A percentile compares a stretch with the other conserved stretches of the same genome.
Conservation (phyloP, 2,113 vertebrate genomes). For the Sigmodon hispidus region DNA sequence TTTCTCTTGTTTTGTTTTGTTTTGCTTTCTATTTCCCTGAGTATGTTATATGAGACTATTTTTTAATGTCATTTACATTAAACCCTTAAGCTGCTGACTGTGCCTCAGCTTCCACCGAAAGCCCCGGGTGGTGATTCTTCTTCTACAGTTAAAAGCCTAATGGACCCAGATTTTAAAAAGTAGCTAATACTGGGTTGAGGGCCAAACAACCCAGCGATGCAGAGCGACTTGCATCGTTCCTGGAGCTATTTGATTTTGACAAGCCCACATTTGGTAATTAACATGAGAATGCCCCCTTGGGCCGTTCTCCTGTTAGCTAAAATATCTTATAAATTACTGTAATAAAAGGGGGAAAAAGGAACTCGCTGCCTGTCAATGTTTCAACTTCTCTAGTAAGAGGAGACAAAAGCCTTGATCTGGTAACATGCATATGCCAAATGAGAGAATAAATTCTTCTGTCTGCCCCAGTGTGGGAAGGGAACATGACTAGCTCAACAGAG, state of each 20-base stretch:
- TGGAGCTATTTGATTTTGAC: constrained; percentile 91
- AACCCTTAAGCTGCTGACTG: constrained; percentile 73
- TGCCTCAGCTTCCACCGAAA: constrained; percentile 65
- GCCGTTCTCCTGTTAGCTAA: constrained; percentile 89
- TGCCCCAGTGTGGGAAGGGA: constrained; percentile 73
- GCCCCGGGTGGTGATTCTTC: constrained; percentile 73
- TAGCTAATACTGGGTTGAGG: constrained; percentile 88
- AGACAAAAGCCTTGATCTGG: constrained; percentile 85
- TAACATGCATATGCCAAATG: constrained; percentile 82
- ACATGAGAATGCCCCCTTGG: constrained; percentile 90
- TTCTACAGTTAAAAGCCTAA: constrained; percentile 82
- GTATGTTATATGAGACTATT: constrained; percentile 66
- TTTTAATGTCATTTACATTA: constrained; percentile 73
- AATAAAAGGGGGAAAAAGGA: constrained; percentile 88
- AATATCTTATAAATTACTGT: constrained; percentile 92
- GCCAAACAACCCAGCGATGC: constrained; percentile 87
- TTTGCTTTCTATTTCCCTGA: constrained; percentile 72
- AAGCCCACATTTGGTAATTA: constrained; percentile 91
- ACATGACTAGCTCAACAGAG: constrained; percentile 68
- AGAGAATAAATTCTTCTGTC: constrained; percentile 78
- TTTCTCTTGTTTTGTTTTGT: constrained; percentile 48
- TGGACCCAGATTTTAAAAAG: constrained; percentile 81
- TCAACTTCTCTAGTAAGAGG: constrained; percentile 86
- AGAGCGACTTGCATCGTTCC: constrained; percentile 88
- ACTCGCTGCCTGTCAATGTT: constrained; percentile 88